phyloP scores from a whole-genome alignment of 1,140 invertebrate genomes.

The Episyrphus balteatus region DNA sequence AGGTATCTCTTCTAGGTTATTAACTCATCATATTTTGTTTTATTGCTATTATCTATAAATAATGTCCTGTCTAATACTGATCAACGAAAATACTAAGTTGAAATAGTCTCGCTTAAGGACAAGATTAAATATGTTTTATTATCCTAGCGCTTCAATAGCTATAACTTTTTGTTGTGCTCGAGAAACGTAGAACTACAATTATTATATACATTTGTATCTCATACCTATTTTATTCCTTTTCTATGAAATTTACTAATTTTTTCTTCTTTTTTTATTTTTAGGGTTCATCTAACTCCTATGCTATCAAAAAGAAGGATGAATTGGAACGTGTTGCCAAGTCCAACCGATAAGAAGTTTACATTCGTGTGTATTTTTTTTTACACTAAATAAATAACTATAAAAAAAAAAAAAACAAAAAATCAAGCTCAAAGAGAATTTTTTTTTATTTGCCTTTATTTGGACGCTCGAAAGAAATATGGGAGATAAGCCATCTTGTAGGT shows the following conservation, averaged over 20 bases:
- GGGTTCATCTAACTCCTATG: conserved; percentile 98
- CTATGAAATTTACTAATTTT: neutral
- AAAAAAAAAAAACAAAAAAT: too few relatives aligned
- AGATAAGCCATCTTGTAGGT: too few relatives aligned
- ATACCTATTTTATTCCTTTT: neutral
- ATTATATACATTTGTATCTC: neutral
- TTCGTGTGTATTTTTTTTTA: neutral
- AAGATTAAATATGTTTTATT: conserved; percentile 11
- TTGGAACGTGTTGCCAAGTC: conserved; percentile 99
- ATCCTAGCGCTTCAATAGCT: conserved; percentile 1
- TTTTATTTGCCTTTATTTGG: too few relatives aligned
- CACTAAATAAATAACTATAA: neutral
- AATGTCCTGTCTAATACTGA: conserved; percentile 28
- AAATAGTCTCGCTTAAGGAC: conserved; percentile 27
- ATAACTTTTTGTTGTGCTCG: conserved; percentile 4
- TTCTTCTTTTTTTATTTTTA: conserved; percentile 37
- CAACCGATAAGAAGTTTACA: conserved; percentile 77
- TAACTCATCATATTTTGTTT: too few relatives aligned
- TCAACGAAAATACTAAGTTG: conserved; percentile 6
- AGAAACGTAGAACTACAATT: conserved; percentile 11
- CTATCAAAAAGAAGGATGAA: conserved; percentile 99
- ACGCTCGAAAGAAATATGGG: too few relatives aligned
- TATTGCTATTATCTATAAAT: too few relatives aligned
- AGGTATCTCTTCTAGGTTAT: too few relatives aligned
- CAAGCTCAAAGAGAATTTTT: too few relatives aligned